Percentiles rank a stretch among this genome's conserved stretches.
These are phyloP conservation scores for Fistularia commersonii DNA, from an alignment of 2,797 vertebrate genomes.

Conservation along the genomic window DNA sequence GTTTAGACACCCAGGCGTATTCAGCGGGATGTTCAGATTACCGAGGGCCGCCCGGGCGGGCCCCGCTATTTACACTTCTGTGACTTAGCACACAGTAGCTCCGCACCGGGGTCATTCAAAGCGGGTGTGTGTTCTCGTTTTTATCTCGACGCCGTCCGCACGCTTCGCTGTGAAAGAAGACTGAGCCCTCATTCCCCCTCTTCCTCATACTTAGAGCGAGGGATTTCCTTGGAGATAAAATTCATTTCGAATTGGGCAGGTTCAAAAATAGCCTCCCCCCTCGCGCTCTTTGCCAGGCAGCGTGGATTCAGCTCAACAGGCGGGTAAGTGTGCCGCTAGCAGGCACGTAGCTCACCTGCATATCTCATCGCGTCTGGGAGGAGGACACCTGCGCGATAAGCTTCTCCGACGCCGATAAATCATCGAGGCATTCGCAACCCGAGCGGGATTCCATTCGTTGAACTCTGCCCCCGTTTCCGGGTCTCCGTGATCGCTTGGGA, in stretches of 20 bases:
- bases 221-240: conserved; percentile 55
- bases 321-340: conserved; percentile 33
- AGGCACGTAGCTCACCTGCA: conserved; percentile 56
- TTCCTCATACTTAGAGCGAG: conserved; percentile 17
- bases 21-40: no score
- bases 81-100: no score
- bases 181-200: conserved; percentile 13
- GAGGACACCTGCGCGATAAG: conserved; percentile 19
- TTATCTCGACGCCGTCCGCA: conserved; percentile 45
- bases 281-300: conserved; percentile 3
- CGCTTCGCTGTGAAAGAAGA: conserved; percentile 40
- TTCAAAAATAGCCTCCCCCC: conserved; percentile 47
- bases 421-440: conserved; percentile 12
- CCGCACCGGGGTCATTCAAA: conserved; percentile 53
- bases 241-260: conserved; percentile 22
- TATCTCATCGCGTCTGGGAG: conserved; percentile 19
- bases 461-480: no score
- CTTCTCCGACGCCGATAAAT: conserved; percentile 34
- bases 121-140: conserved; percentile 34
- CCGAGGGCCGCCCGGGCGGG: no score
- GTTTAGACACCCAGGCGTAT: no score
- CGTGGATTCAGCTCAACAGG: conserved; percentile 37
- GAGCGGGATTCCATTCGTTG: conserved; percentile 12
- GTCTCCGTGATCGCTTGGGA: no score
- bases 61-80: no score